A percentile compares a stretch with the other conserved stretches of the same genome.
Evolutionary conservation across 2,797 vertebrate genomes (phyloP).

Genomic region (Chaetophractus vellerosus): DNA sequence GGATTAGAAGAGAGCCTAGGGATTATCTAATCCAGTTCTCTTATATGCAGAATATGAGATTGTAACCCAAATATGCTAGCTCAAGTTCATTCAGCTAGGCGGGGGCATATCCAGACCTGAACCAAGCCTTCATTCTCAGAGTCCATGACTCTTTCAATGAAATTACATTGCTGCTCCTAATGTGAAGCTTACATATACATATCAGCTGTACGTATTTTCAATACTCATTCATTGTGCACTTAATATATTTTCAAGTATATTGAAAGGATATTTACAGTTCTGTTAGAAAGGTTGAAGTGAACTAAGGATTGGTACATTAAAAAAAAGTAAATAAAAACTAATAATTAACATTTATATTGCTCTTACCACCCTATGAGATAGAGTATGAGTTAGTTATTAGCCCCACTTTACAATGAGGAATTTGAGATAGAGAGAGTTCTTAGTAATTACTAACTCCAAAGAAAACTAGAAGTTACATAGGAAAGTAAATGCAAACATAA

Average conservation of each 20-base stretch:
- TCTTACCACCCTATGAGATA: neutral
- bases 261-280: slow-evolving; percentile 15
- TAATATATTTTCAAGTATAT: neutral
- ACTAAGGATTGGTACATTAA: neutral
- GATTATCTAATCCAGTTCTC: slow-evolving; percentile 52
- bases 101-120: neutral
- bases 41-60: slow-evolving; percentile 61
- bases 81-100: neutral
- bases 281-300: slow-evolving; percentile 34
- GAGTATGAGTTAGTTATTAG: neutral
- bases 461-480: neutral
- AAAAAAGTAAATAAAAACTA: slow-evolving; percentile 30
- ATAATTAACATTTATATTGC: neutral
- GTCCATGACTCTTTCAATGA: neutral
- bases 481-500: neutral
- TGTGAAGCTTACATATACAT: neutral
- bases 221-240: neutral
- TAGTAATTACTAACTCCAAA: neutral
- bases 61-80: neutral
- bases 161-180: neutral
- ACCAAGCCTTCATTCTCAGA: neutral
- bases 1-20: neutral
- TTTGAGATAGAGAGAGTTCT: neutral
- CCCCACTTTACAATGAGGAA: slow-evolving; percentile 9
- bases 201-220: neutral